Conservation (phyloP, 2,113 vertebrate genomes). For the Hypomesus transpacificus region DNA sequence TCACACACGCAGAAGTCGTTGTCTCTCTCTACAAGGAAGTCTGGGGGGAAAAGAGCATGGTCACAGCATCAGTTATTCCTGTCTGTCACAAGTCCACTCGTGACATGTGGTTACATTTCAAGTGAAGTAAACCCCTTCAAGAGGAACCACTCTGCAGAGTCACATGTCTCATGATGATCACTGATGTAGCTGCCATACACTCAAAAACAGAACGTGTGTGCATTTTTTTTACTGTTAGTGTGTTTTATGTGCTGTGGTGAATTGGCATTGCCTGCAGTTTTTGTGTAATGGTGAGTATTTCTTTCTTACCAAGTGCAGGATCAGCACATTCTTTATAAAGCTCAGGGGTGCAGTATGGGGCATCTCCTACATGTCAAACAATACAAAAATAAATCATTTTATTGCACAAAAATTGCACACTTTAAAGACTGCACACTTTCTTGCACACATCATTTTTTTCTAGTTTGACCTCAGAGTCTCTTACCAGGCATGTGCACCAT, state of each 20-base stretch:
- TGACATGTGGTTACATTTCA: not conserved
- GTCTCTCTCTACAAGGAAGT: constrained; percentile 95
- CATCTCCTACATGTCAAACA: constrained; percentile 77
- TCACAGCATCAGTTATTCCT: constrained; percentile 16
- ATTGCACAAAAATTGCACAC: no score
- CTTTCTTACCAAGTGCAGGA: constrained; percentile 87
- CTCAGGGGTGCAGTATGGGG: constrained; percentile 94
- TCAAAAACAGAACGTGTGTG: no score
- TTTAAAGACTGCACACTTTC: no score
- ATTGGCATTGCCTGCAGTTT: constrained; percentile 4
- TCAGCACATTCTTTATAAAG: constrained; percentile 97
- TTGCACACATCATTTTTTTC: no score
- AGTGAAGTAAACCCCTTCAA: no score
- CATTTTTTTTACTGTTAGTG: not conserved
- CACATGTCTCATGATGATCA: no score
- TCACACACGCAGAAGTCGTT: constrained; percentile 93
- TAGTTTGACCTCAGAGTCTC: not conserved
- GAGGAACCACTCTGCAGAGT: no score
- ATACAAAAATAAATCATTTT: no score
- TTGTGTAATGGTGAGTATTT: not conserved
- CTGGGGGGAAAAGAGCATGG: constrained; percentile 61
- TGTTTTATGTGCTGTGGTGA: constrained; percentile 10
- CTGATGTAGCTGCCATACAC: no score
- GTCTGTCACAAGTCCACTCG: constrained; percentile 19
- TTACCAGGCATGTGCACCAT: constrained; percentile 99